Base-by-base conservation (phyloP, 2,888 invertebrate species). In the Agonopterix arenella region DNA sequence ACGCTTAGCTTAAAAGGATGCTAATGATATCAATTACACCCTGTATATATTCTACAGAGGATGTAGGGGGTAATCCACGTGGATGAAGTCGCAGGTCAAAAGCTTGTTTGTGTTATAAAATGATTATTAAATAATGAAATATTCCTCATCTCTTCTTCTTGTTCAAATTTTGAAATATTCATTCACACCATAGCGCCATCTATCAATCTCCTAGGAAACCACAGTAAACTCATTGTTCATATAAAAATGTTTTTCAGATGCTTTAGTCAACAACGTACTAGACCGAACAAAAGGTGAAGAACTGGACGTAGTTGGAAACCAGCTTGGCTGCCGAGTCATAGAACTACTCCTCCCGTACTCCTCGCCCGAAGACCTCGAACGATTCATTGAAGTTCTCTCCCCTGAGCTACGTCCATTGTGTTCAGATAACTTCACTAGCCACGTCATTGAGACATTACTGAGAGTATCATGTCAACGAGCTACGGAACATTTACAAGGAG, bases 371-470 rank as follows among this genome's bases (percentile, higher is more conserved):
- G 90, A 91, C 50, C 72, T 96, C 11, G 90, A 93, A 55, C 84
- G 92, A 4, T 94, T 92, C 63, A 90, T 93, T 11, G 83, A 89
- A 3, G 90, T 90, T 1, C 91, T 96, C 47, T 86, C 90, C 10
- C 89, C 92, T 0, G 92, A 93, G 45, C 76, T 96, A 36, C 89
- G 97, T 36, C 92, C 91, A 7, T 78, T 95, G 5, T 94, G 93
- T 58, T 92, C 92, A 0, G 95, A 97, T 68, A 91, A 91, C 55
- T 96, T 93, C 76, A 93, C 94, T 0, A 95, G 95, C 51, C 95
- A 96, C 68, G 94, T 97, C 1, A 68, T 96, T 1, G 93, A 97
- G 66, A 93, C 93, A 44, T 76, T 96, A 53, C 72, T 95, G 7
- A 75, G 67, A 53, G 86, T 91, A 9, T 86, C 91, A 5, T 90